Conservation (phyloP, 2,113 vertebrate species). For the Eleginops maclovinus region DNA sequence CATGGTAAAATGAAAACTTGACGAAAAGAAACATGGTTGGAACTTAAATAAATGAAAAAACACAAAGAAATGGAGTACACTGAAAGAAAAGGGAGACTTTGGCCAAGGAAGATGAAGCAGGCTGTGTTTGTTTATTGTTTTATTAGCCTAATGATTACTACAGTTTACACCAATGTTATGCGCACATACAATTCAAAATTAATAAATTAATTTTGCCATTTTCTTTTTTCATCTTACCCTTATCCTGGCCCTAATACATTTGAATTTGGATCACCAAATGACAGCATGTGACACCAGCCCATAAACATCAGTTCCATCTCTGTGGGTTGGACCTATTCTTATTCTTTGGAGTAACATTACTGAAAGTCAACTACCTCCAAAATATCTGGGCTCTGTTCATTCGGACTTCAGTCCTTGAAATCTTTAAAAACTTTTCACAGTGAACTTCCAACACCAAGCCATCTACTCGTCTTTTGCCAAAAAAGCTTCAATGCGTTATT, state of each 20-base stretch:
- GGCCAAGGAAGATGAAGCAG: slow-evolving; percentile 84
- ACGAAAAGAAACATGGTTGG: slow-evolving; percentile 26
- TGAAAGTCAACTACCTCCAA: slow-evolving; percentile 26
- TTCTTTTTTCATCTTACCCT: slow-evolving; percentile 36
- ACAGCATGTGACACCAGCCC: slow-evolving; percentile 33
- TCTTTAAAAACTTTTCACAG: slow-evolving; percentile 3
- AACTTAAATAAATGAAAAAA: background rate
- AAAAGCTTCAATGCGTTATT: slow-evolving; percentile 25
- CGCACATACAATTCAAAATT: slow-evolving; percentile 88
- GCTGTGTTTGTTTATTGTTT: slow-evolving; percentile 85
- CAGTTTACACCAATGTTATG: slow-evolving; percentile 94
- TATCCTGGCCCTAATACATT: slow-evolving; percentile 19
- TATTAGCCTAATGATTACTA: slow-evolving; percentile 93
- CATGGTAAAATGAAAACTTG: slow-evolving; percentile 86
- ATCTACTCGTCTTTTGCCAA: background rate
- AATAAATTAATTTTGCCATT: slow-evolving; percentile 70
- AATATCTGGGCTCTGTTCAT: slow-evolving; percentile 24
- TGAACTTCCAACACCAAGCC: background rate
- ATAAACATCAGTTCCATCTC: background rate
- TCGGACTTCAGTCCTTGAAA: slow-evolving; percentile 15
- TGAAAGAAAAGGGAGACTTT: slow-evolving; percentile 67
- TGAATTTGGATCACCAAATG: slow-evolving; percentile 33
- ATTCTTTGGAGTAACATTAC: slow-evolving; percentile 44
- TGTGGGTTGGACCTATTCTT: slow-evolving; percentile 1
- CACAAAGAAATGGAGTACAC: slow-evolving; percentile 22